Evolutionary conservation across 2,113 vertebrate genomes (phyloP).

Genomic region (Stictonetta naevosa): DNA sequence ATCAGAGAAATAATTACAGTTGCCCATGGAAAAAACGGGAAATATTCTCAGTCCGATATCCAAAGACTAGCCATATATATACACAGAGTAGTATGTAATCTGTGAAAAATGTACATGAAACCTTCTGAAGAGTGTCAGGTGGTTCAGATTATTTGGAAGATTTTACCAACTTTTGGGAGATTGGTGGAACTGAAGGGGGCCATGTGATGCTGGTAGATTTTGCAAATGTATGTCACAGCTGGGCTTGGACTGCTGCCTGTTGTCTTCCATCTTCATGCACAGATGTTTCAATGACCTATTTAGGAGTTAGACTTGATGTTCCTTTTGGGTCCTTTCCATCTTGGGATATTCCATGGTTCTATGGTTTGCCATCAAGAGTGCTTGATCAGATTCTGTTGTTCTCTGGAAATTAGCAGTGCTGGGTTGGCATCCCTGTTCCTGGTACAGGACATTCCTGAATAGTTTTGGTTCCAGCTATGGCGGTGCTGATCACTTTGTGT

Average conservation of each 20-base stretch:
- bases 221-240: not conserved
- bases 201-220: rapidly evolving
- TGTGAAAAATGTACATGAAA: not conserved
- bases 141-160: not conserved
- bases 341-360: not conserved
- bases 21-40: not conserved
- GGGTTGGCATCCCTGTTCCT: not conserved
- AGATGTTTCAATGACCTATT: not conserved
- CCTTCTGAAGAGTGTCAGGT: not conserved
- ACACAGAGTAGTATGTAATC: not conserved
- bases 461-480: not conserved
- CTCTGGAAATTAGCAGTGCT: not conserved
- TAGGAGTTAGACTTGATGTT: not conserved
- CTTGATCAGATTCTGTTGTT: not conserved
- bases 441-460: not conserved
- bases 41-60: not conserved
- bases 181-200: not conserved
- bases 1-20: not conserved
- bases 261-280: not conserved
- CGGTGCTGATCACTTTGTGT: rapidly evolving
- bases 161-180: not conserved
- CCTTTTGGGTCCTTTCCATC: not conserved
- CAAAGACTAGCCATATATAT: not conserved
- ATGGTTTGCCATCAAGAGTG: not conserved
- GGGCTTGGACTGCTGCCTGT: not conserved